A percentile compares a stretch with the other conserved stretches of the same genome.
These are phyloP conservation scores for Pogonus chalceus DNA, from an alignment of 1,140 invertebrate species.

Conservation along the genomic window DNA sequence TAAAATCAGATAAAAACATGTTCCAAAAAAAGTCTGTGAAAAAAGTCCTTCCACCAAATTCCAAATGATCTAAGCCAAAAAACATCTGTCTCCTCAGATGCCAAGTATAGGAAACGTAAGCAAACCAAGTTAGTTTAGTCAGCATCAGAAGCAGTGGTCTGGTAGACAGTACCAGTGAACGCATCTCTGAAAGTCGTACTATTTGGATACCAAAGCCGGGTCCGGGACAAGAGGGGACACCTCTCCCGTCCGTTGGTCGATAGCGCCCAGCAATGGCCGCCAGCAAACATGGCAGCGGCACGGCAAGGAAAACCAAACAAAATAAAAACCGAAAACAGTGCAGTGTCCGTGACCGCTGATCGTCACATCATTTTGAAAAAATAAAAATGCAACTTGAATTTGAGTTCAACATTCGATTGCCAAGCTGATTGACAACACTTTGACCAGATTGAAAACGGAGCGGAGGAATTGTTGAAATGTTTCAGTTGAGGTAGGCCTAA, in stretches of 20 bases:
- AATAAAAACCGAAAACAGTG: background rate
- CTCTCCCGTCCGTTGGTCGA: background rate
- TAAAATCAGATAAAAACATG: no score
- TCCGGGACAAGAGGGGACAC: background rate
- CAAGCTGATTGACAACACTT: background rate
- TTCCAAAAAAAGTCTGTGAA: no score
- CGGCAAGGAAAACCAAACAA: background rate
- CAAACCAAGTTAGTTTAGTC: background rate
- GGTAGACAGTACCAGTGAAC: background rate
- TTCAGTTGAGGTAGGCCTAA: constrained; percentile 1
- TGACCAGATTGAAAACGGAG: background rate
- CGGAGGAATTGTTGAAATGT: background rate
- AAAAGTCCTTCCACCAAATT: no score
- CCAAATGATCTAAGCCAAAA: no score
- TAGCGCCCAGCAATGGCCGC: constrained; percentile 1
- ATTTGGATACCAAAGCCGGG: background rate
- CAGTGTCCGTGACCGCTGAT: background rate
- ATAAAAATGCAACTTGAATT: background rate
- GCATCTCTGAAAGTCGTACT: background rate
- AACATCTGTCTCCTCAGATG: no score
- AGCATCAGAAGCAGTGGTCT: background rate
- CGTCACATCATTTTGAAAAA: background rate
- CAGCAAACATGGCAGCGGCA: background rate
- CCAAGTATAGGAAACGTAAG: no score
- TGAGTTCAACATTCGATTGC: no score